Conservation (phyloP, 1,140 invertebrate genomes). For the Cydia splendana region DNA sequence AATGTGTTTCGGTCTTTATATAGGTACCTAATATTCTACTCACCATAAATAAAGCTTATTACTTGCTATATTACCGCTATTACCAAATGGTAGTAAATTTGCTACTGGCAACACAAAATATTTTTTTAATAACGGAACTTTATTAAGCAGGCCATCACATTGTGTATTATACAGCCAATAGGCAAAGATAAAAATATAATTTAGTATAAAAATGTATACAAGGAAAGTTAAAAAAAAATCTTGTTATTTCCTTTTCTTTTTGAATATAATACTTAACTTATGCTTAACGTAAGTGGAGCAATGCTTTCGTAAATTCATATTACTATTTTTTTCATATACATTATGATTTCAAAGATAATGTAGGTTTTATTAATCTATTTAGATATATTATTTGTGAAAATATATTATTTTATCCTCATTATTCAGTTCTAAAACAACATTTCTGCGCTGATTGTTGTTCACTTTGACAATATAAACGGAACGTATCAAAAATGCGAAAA, state of each 20-base stretch:
- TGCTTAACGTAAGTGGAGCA: not conserved
- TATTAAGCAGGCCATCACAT: not conserved
- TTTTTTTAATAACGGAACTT: slow-evolving; percentile 7
- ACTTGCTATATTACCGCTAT: too few species aligned
- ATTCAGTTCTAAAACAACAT: not conserved
- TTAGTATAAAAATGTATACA: not conserved
- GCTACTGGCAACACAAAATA: not conserved
- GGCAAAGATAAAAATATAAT: not conserved
- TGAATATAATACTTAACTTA: not conserved
- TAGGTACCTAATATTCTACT: too few species aligned
- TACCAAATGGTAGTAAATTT: not conserved
- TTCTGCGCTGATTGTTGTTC: slow-evolving; percentile 12
- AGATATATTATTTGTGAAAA: too few species aligned
- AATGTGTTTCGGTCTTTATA: too few species aligned
- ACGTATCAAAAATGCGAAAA: slow-evolving; percentile 35
- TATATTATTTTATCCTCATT: not conserved
- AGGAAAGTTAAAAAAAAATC: not conserved
- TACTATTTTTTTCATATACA: too few species aligned
- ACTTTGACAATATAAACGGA: slow-evolving; percentile 12
- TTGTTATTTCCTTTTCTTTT: not conserved
- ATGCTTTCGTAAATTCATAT: too few species aligned
- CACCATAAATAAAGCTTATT: too few species aligned
- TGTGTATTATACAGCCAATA: not conserved
- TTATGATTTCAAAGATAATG: too few species aligned
- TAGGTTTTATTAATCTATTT: too few species aligned